Evolutionary conservation across 2,888 invertebrate species (phyloP), one percentile per base, ranked within the genome.

Genomic region (Euplexia lucipara): DNA sequence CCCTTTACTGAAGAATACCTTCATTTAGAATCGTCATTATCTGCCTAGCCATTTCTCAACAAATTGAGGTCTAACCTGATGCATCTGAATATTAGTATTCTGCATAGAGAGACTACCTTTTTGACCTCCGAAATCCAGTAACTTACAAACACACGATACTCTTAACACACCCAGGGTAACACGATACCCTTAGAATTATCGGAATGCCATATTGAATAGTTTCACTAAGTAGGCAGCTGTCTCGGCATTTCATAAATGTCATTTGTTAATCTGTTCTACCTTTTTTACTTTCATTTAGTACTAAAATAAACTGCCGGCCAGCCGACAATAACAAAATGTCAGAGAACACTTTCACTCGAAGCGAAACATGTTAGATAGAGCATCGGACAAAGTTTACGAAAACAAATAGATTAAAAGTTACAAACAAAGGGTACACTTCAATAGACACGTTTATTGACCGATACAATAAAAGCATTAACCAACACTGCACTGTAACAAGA

Each of bases 291-390:
- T 85, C 83, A 79, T 83, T 80, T 70, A 61, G 75, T 64, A 67
- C 85, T 83, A 83, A 84, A 86, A 87, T 84, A 86, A 85, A 83
- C 76, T 78, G 73, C 62, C 61, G 59, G 64, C 77, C 78, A 74
- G 77, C 78, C 76, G 74, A 82, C 81, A 85, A 84, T 79, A 81
- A 83, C 75, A 69, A 85, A 88, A 88, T 86, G 85, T 86, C 86
- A 87, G 83, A 82, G 77, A 71, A 60, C 70, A 78, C 89, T 89
- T 89, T 89, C 89, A 81, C 89, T 83, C 63, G 68, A 56, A 61
- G 77, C 69, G 68, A 80, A 81, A 75, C 66, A 71, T 75, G 54
- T 80, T 66, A 68, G 58, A 58, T 74, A 49, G 63, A 73, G 59
- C 64, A 70, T 65, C 59, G 41, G 45, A 54, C 66, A 78, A 60